Conservation (phyloP, 2,113 vertebrate genomes). For the Chloebia gouldiae region DNA sequence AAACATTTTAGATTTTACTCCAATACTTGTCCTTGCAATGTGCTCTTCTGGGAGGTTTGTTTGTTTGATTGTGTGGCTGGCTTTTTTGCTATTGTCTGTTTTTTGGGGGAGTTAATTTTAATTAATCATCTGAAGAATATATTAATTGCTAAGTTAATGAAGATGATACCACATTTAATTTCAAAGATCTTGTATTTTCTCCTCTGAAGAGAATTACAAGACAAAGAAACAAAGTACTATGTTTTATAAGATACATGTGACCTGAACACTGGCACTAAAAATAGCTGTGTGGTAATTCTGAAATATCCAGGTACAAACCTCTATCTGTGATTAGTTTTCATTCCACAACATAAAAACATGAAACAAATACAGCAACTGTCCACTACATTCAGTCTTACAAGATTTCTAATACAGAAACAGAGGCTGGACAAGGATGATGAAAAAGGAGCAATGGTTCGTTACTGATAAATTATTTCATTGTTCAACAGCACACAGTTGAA, state of each 20-base stretch:
- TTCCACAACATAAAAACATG: background rate
- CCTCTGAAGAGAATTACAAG: background rate
- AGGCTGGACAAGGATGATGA: background rate
- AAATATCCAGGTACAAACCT: background rate
- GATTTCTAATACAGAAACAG: background rate
- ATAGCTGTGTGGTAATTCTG: background rate
- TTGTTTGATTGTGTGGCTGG: background rate
- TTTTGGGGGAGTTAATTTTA: background rate
- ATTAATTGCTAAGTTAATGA: background rate
- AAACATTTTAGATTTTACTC: background rate
- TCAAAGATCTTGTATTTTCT: background rate
- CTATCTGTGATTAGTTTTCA: background rate
- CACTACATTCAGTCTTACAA: background rate
- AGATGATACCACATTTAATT: background rate
- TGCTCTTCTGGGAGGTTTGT: too few species aligned
- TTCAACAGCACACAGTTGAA: background rate
- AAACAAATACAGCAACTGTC: background rate
- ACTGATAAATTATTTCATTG: background rate
- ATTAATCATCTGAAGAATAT: background rate
- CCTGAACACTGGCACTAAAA: background rate
- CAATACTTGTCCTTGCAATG: background rate
- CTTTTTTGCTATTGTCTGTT: background rate
- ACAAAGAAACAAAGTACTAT: background rate
- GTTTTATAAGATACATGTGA: background rate
- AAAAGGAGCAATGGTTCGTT: background rate